Evolutionary conservation across 2,888 invertebrate genomes (phyloP), one percentile per base, ranked within the genome.

Genomic region (Orthosia incerta): DNA sequence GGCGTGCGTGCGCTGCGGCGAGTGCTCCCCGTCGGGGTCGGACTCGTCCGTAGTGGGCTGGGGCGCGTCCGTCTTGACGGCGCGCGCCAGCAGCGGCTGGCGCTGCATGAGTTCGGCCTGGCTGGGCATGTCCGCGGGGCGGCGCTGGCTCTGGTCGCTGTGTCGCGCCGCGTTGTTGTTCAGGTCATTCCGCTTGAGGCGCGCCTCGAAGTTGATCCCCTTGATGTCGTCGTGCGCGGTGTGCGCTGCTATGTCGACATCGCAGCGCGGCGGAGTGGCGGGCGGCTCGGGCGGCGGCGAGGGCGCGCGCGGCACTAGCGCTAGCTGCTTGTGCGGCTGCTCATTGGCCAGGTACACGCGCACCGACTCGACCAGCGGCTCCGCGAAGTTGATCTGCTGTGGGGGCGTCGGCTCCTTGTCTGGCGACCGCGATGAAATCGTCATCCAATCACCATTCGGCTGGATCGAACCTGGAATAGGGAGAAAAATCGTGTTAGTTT

Each of bases 391-490:
- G 83, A 95, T 93, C 91, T 93, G 95, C 90, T 92, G 90, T 53
- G 94, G 94, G 67, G 95, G 95, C 82, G 95, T 87, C 60, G 94
- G 92, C 91, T 94, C 94, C 90, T 94, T 92, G 77, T 94, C 94
- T 81, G 94, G 94, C 75, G 94, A 94, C 87, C 94, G 95, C 72
- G 93, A 91, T 70, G 96, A 95, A 91, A 96, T 94, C 90, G 96
- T 96, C 96, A 96, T 96, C 96, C 96, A 96, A 93, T 96, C 96
- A 94, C 95, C 94, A 93, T 94, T 92, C 79, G 94, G 90, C 86
- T 94, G 95, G 89, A 94, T 91, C 82, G 94, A 91, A 82, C 96
- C 96, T 96, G 96, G 71, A 96, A 96, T 85, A 64, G 74, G 88
- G 76, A 88, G 76, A 86, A 84, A 70, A 61, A 51, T 5, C 20